Base-by-base conservation (phyloP, 2,888 invertebrate species). In the Andrena chrysosceles region DNA sequence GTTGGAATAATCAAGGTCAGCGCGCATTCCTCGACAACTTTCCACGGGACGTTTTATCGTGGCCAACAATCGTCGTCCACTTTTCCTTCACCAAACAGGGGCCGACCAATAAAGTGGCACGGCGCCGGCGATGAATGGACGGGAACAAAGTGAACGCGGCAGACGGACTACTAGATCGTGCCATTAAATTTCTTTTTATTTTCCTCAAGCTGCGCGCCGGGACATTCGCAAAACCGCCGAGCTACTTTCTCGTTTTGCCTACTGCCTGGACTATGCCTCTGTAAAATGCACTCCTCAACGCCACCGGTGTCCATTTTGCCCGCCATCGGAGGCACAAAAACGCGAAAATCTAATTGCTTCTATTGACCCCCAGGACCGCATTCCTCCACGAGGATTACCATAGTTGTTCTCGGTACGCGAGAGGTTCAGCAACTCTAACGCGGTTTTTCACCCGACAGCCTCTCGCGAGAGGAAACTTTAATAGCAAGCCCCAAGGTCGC, bases 1-100 rank as follows among this genome's bases (percentile, higher is more conserved):
- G 54, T 13, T 69, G 6, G 52, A 85, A 81, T 76, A 87, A 87
- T 87, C 84, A 87, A 87, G 87, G 87, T 76, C 85, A 87, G 16
- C 23, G 60, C 54, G 54, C 86, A 85, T 88, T 87, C 85, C 74
- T 74, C 75, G 33, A 62, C 78, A 86, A 85, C 87, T 88, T 88
- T 88, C 87, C 87, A 85, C 80, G 23, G 74, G 29, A 75, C 70
- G 76, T 84, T 85, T 79, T 76, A 77, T 77, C 70, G 77, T 66
- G 67, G 69, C 63, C 35, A 76, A 83, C 81, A 84, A 85, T 83
- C 85, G 71, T 75, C 77, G 79, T 85, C 81, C 79, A 87, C 86
- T 86, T 88, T 87, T 88, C 86, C 80, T 77, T 77, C 74, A 62
- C 77, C 78, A 75, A 81, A 77, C 72, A 73, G 73, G 26, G n/a